Conservation (phyloP, 2,113 vertebrate species). For the Macroglossus sobrinus region DNA sequence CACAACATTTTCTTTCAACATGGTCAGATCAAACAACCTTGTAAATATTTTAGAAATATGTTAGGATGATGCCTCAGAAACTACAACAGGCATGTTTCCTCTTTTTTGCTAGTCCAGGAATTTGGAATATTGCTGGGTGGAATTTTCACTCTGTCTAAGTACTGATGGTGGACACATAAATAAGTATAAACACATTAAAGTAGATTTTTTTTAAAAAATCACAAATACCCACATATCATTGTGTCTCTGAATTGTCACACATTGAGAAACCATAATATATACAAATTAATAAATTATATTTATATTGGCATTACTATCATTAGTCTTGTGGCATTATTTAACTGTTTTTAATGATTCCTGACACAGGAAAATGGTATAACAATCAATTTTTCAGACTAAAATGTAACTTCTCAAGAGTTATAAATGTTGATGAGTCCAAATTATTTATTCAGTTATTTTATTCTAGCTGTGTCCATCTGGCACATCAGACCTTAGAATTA, state of each 20-base stretch:
- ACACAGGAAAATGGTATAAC: not conserved
- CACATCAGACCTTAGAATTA: not conserved
- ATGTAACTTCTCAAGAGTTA: not conserved
- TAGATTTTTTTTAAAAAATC: not conserved
- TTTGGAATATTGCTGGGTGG: not conserved
- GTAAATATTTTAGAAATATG: not conserved
- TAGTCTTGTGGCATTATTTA: not conserved
- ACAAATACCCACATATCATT: not conserved
- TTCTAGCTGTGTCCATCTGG: not conserved
- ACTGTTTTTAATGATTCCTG: not conserved
- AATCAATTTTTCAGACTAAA: not conserved
- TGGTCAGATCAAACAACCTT: not conserved
- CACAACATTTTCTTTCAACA: not conserved
- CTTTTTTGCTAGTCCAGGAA: not conserved
- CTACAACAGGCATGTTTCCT: accelerated
- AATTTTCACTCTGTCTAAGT: not conserved
- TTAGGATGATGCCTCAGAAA: not conserved
- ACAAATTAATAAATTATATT: not conserved
- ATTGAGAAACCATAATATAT: not conserved
- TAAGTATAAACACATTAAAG: not conserved
- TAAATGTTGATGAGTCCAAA: not conserved
- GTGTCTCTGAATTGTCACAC: not conserved
- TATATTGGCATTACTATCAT: not conserved
- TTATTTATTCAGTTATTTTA: not conserved
- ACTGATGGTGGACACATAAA: not conserved